These are phyloP conservation scores for Numida meleagris DNA, from an alignment of 2,113 vertebrate species.

Conservation along the genomic window DNA sequence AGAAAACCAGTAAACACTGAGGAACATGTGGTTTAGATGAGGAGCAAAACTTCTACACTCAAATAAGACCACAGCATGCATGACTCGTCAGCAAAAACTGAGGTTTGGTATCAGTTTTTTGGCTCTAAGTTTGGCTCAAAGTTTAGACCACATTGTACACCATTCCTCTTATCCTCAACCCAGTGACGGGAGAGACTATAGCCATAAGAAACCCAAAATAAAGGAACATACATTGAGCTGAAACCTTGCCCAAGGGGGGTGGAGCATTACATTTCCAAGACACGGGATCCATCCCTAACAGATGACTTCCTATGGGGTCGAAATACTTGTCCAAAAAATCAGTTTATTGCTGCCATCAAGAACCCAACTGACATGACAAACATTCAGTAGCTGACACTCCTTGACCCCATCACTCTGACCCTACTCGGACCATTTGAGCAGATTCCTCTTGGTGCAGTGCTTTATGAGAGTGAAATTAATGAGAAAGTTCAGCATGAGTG, in stretches of 20 bases:
- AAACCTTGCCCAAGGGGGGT: background rate
- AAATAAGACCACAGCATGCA: background rate
- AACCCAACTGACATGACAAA: background rate
- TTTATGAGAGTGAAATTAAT: background rate
- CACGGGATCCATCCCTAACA: fast-evolving
- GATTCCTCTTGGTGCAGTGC: background rate
- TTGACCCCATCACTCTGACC: background rate
- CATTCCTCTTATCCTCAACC: background rate
- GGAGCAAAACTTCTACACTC: background rate
- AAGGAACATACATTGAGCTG: background rate
- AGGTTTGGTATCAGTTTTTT: background rate
- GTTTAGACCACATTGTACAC: background rate
- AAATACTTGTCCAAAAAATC: background rate
- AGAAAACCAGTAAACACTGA: background rate
- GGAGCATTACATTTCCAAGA: background rate
- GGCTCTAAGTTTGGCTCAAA: background rate
- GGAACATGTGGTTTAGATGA: background rate
- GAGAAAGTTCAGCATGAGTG: background rate
- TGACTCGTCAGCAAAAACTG: background rate
- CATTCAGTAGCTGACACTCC: background rate
- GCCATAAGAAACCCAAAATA: background rate
- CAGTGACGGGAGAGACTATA: background rate
- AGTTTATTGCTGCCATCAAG: background rate
- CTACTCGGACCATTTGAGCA: background rate
- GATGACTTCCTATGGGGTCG: fast-evolving